A percentile compares a stretch with the other conserved stretches of the same genome.
Evolutionary conservation across 2,113 vertebrate species (phyloP).

Genomic region (Junco hyemalis): DNA sequence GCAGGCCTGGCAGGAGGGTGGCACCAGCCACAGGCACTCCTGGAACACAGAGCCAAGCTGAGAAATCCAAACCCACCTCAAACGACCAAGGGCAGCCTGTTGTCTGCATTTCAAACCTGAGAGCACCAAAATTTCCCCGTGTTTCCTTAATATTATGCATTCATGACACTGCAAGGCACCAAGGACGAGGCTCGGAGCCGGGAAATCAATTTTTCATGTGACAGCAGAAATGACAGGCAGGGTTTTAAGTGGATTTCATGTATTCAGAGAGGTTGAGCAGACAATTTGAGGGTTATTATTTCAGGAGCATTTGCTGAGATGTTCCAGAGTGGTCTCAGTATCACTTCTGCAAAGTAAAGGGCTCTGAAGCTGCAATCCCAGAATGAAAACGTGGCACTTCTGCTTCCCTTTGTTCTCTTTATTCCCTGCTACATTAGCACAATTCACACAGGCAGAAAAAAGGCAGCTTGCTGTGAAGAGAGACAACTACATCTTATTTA

Average conservation of each 20-base stretch:
- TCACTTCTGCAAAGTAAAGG: background rate
- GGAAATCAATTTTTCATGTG: background rate
- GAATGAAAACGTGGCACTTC: background rate
- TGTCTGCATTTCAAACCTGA: background rate
- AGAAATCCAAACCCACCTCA: background rate
- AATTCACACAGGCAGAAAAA: background rate
- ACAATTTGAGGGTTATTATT: background rate
- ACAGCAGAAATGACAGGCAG: background rate
- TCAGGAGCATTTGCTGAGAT: background rate
- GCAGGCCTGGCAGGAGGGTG: background rate
- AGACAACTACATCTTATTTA: constrained; percentile 23
- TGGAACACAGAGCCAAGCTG: background rate
- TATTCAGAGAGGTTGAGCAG: background rate
- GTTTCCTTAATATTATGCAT: background rate
- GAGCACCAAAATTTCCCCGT: background rate
- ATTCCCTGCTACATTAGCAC: background rate
- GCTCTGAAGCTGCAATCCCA: constrained; percentile 2
- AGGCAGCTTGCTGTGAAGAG: constrained; percentile 37
- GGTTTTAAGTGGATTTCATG: background rate
- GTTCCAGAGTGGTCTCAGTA: background rate
- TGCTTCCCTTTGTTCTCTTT: constrained; percentile 42
- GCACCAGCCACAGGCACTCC: background rate
- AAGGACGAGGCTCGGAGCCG: background rate
- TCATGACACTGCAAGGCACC: background rate
- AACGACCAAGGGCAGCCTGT: background rate